Base-by-base conservation (phyloP, 1,140 invertebrate genomes). In the Drosophila ohnishii region DNA sequence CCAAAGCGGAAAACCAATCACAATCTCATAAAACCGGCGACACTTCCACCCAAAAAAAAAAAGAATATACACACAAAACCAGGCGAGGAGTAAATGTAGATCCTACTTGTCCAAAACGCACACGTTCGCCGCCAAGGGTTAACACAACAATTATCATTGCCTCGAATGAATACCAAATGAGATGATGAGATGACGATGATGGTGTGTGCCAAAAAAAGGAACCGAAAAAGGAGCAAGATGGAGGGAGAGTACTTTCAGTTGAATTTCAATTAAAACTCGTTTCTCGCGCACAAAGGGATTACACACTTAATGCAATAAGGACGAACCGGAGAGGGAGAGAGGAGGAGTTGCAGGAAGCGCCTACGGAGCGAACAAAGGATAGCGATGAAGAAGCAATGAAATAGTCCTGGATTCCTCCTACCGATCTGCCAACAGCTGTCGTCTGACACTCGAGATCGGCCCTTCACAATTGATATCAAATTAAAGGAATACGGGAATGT, bases 251-350 rank as follows among this genome's bases (percentile, higher is more conserved):
- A 76, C 65, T 72, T 87, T 69, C 62, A 78, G 65, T 88, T 71
- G 80, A 88, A 88, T 88, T 88, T 88, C 84, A 88, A 88, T 88
- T 88, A 81, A 86, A 88, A 88, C 84, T 80, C 61, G 84, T 88
- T 82, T 44, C 59, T 28, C 35, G 51, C 62, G 28, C 47, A 75
- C 79, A 88, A 80, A 66, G 60, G 76, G 80, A 86, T 83, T 80
- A 86, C 79, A 84, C 70, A 74, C 71, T 82, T 82, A 90, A 90
- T 85, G 87, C 86, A 89, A 89, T 82, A 89, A 89, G 80, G 85
- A 61, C 34, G 30, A 39, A 6, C 34, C 25, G 25, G 47, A 9
- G 44, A 22, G 44, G 2, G 61, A 25, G 25, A 10, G 22, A 58
- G 44, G 51, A 59, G 79, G 83, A 88, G 84, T 79, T 88, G 76